These are phyloP conservation scores for Tetragonisca angustula DNA, from an alignment of 2,888 invertebrate species.

Conservation along the genomic window DNA sequence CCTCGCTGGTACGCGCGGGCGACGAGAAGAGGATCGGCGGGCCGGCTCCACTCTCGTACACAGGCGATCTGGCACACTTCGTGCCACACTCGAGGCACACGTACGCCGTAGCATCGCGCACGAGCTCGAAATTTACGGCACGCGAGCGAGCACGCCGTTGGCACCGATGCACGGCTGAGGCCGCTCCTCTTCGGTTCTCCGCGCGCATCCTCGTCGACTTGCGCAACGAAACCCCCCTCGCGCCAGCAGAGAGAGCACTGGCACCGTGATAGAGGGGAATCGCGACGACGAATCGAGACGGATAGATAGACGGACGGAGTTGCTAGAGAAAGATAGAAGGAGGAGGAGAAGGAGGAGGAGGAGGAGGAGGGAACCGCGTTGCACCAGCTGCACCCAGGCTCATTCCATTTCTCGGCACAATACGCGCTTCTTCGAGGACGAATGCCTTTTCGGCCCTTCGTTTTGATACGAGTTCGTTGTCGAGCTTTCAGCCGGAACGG, in stretches of 20 bases:
- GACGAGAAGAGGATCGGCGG: constrained; percentile 49
- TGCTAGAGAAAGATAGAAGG: constrained; percentile 19
- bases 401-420: constrained; percentile 70
- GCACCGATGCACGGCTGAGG: constrained; percentile 68
- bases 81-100: constrained; percentile 82
- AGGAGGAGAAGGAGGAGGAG: constrained; percentile 22
- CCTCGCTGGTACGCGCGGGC: constrained; percentile 18
- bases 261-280: neutral
- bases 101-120: constrained; percentile 81
- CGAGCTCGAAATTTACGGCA: constrained; percentile 84
- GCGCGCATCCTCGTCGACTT: constrained; percentile 65
- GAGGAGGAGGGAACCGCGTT: constrained; percentile 48
- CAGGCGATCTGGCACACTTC: constrained; percentile 81
- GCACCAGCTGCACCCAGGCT: constrained; percentile 76
- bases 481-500: constrained; percentile 15
- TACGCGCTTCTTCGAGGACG: constrained; percentile 62
- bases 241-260: constrained; percentile 50
- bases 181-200: constrained; percentile 66
- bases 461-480: neutral
- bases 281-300: constrained; percentile 46
- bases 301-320: constrained; percentile 50
- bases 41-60: constrained; percentile 48
- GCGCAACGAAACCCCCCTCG: constrained; percentile 71
- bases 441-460: constrained; percentile 15
- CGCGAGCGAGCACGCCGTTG: constrained; percentile 81